Base-by-base conservation (phyloP, 2,113 vertebrate genomes). In the Poeciliopsis occidentalis region DNA sequence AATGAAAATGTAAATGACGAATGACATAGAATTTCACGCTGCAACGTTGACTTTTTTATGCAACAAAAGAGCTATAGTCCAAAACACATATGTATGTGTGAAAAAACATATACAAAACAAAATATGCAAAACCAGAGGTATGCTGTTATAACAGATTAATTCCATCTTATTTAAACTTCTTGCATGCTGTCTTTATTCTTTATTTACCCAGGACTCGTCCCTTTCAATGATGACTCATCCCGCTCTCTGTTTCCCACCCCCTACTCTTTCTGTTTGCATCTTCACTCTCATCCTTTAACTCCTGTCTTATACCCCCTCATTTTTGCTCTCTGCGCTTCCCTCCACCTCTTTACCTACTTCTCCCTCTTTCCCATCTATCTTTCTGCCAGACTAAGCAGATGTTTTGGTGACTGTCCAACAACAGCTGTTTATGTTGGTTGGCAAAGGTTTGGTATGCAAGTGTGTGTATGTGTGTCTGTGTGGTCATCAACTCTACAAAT, bases 371-470 rank as follows among this genome's bases (percentile, higher is more conserved):
- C 60, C 29, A 60, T 12, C 29, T 34, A 13, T 61, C 30, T 13
- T 29, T 68, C 61, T 68, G 61, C 67, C 54, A 61, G 44, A 83
- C 84, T 90, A 91, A 93, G 85, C 87, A 73, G 60, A 61, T 88
- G 76, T 76, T 83, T 76, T 88, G 89, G 83, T 90, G 75, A 60
- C 60, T n/a, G 57, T 89, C 82, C 86, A 90, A 71, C 76, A 80
- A 86, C 85, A 91, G 83, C 80, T 88, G 90, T 76, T 83, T 83
- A 37, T 68, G 82, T 75, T 81, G 80, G 81, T 73, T 76, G 41
- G 29, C 71, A 79, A 79, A 81, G 63, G 66, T 79, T 78, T 67
- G 11, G 32, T 17, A 17, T 47, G 44, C 17, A 17, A 17, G 44
- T 47, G 44, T 47, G 17, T 7, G 44, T 19, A 5, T 47, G 44